Conservation (phyloP, 2,888 invertebrate species). For the Cheilosia pagana region DNA sequence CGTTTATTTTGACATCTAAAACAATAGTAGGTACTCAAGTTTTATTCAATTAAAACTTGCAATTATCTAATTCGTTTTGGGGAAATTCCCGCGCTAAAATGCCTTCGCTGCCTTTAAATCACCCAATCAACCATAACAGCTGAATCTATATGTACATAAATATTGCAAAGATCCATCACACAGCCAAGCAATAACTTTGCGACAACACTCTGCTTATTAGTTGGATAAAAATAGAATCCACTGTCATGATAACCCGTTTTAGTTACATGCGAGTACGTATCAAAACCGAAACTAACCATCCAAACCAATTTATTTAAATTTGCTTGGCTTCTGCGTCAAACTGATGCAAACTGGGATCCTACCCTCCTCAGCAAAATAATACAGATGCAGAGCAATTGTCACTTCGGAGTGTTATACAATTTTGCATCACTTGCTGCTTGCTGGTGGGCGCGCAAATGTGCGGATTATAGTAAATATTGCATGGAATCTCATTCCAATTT, state of each 20-base stretch:
- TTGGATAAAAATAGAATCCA: slow-evolving; percentile 23
- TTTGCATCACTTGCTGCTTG: slow-evolving; percentile 25
- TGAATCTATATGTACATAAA: not conserved
- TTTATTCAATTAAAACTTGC: not conserved
- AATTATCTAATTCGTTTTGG: not conserved
- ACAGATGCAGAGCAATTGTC: not conserved
- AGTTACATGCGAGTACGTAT: not conserved
- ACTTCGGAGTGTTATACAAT: slow-evolving; percentile 24
- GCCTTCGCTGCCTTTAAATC: slow-evolving; percentile 10
- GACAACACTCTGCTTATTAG: slow-evolving; percentile 2
- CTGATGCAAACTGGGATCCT: not conserved
- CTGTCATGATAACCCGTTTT: slow-evolving; percentile 23
- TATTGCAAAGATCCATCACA: not conserved
- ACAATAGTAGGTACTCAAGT: too few relatives aligned
- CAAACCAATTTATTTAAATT: slow-evolving; percentile 42
- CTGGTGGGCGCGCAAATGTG: slow-evolving; percentile 8
- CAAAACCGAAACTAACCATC: not conserved
- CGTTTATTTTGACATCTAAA: too few relatives aligned
- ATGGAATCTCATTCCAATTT: slow-evolving; percentile 46
- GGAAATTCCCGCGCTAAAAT: not conserved
- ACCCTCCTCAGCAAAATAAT: not conserved
- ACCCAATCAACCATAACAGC: slow-evolving; percentile 20
- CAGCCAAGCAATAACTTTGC: not conserved
- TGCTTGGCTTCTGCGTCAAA: not conserved
- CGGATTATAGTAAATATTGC: slow-evolving; percentile 20